Evolutionary conservation across 1,140 invertebrate genomes (phyloP).

Genomic region (Drusus annulatus): DNA sequence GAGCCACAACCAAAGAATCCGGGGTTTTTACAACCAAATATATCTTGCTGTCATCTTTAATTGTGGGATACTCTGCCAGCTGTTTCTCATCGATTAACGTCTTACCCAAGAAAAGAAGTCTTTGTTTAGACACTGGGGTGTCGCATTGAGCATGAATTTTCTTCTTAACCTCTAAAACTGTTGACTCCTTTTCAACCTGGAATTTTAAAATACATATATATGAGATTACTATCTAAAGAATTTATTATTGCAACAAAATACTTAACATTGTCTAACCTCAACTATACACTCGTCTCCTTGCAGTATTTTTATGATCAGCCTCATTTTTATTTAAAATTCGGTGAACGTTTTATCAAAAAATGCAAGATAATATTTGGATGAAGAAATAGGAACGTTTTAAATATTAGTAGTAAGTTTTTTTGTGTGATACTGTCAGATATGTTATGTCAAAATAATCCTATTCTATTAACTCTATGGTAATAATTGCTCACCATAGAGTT

Average conservation of each 20-base stretch:
- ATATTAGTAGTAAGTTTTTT: too few relatives aligned
- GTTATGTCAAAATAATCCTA: too few relatives aligned
- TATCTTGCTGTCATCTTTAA: slow-evolving; percentile 61
- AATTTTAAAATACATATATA: slow-evolving; percentile 47
- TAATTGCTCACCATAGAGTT: too few relatives aligned
- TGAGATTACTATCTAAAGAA: not conserved
- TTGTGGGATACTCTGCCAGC: slow-evolving; percentile 5
- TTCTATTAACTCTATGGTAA: too few relatives aligned
- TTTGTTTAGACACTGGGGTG: slow-evolving; percentile 64
- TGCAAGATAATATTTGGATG: too few relatives aligned
- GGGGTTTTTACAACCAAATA: slow-evolving; percentile 66
- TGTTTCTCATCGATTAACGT: slow-evolving; percentile 20
- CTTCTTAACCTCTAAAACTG: slow-evolving; percentile 65
- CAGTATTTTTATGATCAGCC: slow-evolving; percentile 65
- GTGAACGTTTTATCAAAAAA: too few relatives aligned
- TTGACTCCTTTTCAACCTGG: slow-evolving; percentile 63
- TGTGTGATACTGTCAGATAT: too few relatives aligned
- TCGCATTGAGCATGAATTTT: slow-evolving; percentile 61
- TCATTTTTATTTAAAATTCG: slow-evolving; percentile 59
- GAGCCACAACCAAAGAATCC: slow-evolving; percentile 62
- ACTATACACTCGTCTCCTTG: slow-evolving; percentile 65
- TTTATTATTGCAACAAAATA: not conserved
- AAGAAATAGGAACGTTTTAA: too few relatives aligned
- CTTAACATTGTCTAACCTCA: slow-evolving; percentile 60
- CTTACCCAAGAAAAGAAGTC: slow-evolving; percentile 27